Evolutionary conservation across 1,140 invertebrate species (phyloP).

Genomic region (Musca domestica): DNA sequence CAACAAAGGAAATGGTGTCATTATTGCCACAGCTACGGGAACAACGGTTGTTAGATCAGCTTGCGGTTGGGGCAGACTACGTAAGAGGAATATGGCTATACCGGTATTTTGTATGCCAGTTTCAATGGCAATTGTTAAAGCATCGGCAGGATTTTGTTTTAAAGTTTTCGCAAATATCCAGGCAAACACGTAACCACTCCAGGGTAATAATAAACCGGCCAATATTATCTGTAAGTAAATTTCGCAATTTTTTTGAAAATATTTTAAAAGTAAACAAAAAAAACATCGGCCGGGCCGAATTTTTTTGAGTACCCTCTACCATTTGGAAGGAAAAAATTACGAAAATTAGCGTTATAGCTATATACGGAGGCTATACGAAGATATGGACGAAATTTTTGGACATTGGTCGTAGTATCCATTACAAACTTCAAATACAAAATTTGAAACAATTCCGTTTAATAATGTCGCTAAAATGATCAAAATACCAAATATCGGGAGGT

Average conservation of each 20-base stretch:
- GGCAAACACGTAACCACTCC: constrained; percentile 79
- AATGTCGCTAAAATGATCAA: too few species aligned
- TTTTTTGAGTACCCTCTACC: too few species aligned
- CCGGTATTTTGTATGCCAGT: constrained; percentile 93
- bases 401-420: too few species aligned
- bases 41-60: constrained; percentile 79
- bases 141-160: constrained; percentile 63
- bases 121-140: constrained; percentile 83
- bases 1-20: constrained; percentile 86
- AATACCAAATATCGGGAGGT: too few species aligned
- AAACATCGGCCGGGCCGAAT: too few species aligned
- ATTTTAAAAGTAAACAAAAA: too few species aligned
- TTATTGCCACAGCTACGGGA: constrained; percentile 82
- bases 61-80: constrained; percentile 66
- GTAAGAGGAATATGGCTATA: constrained; percentile 81
- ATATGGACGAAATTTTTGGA: too few species aligned
- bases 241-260: neutral
- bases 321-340: too few species aligned
- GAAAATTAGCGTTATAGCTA: too few species aligned
- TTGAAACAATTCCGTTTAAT: too few species aligned
- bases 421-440: too few species aligned
- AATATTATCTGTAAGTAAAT: constrained; percentile 66
- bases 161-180: constrained; percentile 60
- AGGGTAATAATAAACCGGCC: constrained; percentile 80
- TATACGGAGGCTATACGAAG: too few species aligned